phyloP scores from a whole-genome alignment of 2,888 invertebrate species.

The Leptothorax acervorum region DNA sequence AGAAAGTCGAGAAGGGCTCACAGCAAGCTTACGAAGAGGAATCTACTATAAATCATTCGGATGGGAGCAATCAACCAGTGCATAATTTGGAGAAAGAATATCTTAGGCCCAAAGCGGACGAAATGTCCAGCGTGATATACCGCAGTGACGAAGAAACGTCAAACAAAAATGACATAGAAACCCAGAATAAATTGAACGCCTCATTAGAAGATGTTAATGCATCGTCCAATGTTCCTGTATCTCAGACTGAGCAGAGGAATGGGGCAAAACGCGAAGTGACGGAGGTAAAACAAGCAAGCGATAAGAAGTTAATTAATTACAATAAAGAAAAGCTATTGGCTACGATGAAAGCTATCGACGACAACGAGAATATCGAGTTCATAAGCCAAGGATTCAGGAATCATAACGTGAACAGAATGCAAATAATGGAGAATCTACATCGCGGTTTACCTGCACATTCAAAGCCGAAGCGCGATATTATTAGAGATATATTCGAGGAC shows the following conservation, averaged over 20 bases:
- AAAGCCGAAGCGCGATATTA: slow-evolving; percentile 79
- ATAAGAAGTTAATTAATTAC: slow-evolving; percentile 69
- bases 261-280: slow-evolving; percentile 24
- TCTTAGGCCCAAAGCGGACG: not conserved
- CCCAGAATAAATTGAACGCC: slow-evolving; percentile 59
- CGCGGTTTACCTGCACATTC: slow-evolving; percentile 80
- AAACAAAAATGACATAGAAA: slow-evolving; percentile 36
- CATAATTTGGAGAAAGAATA: slow-evolving; percentile 31
- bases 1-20: not conserved
- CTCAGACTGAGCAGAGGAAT: slow-evolving; percentile 28
- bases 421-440: slow-evolving; percentile 82
- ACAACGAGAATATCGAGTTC: slow-evolving; percentile 84
- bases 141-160: not conserved
- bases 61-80: not conserved
- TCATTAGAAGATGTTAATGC: slow-evolving; percentile 21
- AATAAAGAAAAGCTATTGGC: slow-evolving; percentile 88
- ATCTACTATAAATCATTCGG: slow-evolving; percentile 5
- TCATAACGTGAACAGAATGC: slow-evolving; percentile 75
- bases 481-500: slow-evolving; percentile 79
- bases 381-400: slow-evolving; percentile 63
- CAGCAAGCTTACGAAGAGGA: not conserved
- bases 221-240: slow-evolving; percentile 10
- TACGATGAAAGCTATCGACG: slow-evolving; percentile 89
- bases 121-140: not conserved
- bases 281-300: slow-evolving; percentile 23